phyloP scores from a whole-genome alignment of 2,797 vertebrate genomes.

The Columba guinea region DNA sequence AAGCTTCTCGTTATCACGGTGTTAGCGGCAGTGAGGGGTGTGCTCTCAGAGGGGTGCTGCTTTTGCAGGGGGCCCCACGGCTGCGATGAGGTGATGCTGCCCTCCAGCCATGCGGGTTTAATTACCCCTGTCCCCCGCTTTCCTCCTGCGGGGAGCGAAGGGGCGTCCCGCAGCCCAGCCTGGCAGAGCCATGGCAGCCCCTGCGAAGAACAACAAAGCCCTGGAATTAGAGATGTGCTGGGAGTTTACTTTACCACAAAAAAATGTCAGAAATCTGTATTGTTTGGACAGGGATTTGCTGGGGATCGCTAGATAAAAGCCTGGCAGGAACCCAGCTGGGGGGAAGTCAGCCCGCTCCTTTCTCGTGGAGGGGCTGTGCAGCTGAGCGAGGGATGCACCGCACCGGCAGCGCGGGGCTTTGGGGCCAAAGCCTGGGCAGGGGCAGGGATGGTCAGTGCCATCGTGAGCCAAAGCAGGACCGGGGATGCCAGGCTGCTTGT shows the following conservation, averaged over 20 bases:
- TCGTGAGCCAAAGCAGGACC: not conserved
- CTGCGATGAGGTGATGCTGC: not conserved
- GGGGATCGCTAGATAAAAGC: conserved; percentile 59
- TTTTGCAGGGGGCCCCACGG: not conserved
- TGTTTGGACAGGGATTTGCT: conserved; percentile 68
- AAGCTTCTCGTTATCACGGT: not conserved
- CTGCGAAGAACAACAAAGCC: conserved; percentile 57
- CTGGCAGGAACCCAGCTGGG: conserved; percentile 32
- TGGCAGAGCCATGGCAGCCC: not conserved
- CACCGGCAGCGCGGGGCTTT: rapidly evolving
- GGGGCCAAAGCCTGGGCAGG: not conserved
- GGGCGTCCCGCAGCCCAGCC: not conserved
- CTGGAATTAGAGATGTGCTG: conserved; percentile 58
- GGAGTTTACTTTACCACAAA: conserved; percentile 61
- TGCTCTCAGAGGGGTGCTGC: not conserved
- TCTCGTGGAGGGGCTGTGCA: not conserved
- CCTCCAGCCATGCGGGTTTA: not conserved
- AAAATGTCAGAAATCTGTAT: conserved; percentile 66
- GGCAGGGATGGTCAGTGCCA: rapidly evolving
- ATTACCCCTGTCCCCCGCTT: not conserved
- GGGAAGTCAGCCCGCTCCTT: not conserved
- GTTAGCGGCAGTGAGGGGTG: not conserved
- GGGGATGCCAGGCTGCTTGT: not conserved
- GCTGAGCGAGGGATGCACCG: not conserved
- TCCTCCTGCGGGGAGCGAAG: not conserved